Percentiles rank a stretch among this genome's conserved stretches.
These are phyloP conservation scores for Pygmarrhopalites habei DNA, from an alignment of 1,140 invertebrate species.

Conservation along the genomic window DNA sequence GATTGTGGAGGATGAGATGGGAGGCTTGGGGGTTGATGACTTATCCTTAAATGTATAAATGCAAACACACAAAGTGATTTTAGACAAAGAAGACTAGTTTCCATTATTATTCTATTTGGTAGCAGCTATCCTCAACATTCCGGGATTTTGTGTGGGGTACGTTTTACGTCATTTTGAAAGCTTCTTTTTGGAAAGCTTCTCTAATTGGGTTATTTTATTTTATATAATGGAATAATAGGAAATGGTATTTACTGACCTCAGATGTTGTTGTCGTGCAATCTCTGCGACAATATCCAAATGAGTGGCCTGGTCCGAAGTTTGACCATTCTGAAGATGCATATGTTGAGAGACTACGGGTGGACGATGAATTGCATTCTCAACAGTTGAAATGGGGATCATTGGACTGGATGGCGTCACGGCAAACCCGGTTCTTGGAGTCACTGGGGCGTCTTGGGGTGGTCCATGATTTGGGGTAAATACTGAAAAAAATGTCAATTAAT, in stretches of 20 bases:
- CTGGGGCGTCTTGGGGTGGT: not conserved
- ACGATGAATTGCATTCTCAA: constrained; percentile 10
- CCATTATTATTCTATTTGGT: too few species aligned
- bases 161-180: too few species aligned
- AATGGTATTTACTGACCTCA: too few species aligned
- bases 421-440: constrained; percentile 2
- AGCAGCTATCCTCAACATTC: too few species aligned
- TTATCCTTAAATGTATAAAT: too few species aligned
- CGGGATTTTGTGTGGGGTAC: too few species aligned
- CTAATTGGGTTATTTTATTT: too few species aligned
- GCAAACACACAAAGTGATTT: too few species aligned
- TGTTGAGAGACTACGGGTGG: constrained; percentile 5
- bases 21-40: constrained; percentile 1
- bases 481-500: too few species aligned
- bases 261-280: constrained; percentile 8
- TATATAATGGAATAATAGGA: too few species aligned
- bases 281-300: constrained; percentile 10
- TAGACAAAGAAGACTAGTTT: too few species aligned
- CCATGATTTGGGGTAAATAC: constrained; percentile 3
- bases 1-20: not conserved
- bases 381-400: constrained; percentile 12
- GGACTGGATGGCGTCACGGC: constrained; percentile 2
- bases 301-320: not conserved
- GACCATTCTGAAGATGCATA: not conserved
- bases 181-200: too few species aligned